Base-by-base conservation (phyloP, 2,888 invertebrate genomes). In the Eustalomyia histrio region DNA sequence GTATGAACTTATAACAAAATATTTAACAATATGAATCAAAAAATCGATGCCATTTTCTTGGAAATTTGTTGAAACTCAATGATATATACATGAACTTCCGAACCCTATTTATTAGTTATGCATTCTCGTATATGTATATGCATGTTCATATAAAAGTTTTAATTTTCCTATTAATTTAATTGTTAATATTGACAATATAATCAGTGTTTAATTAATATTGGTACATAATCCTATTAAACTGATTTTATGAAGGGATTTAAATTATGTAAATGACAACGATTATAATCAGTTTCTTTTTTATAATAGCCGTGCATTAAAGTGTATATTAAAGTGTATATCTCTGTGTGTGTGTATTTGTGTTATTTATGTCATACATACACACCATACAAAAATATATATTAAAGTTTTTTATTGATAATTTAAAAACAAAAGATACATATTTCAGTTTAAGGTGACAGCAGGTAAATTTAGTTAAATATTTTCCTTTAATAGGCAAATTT, bases 131-230 rank as follows among this genome's bases (percentile, higher is more conserved):
- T 17, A 29, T 6, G n/a, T n/a, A n/a, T n/a, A n/a, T n/a, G n/a
- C 29, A 21, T 21, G 57, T 74, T 68, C 55, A 47, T 55, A 63
- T 63, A 69, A 69, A 76, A 76, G 35, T 76, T 76, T 71, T 76
- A 71, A 71, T 76, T 80, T 80, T 73, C 76, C 80, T 69, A 73
- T 80, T 76, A 76, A 80, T 76, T 73, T 76, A 80, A 73, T 76
- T 80, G 80, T 76, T 76, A 80, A 80, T 73, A 80, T 80, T 80
- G 76, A 76, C 80, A 80, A 65, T 76, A 76, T 76, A 80, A 80
- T 80, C 76, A 80, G 80, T 80, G 73, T 80, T 80, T 80, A 80
- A 80, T 76, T 80, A 80, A 80, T 80, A 80, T 76, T 73, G 73
- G 73, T 64, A 76, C 73, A 73, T 80, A 80, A 76, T 80, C 80